A percentile compares a stretch with the other conserved stretches of the same genome.
phyloP scores from a whole-genome alignment of 2,797 vertebrate genomes.

The Loris lydekkerianus region DNA sequence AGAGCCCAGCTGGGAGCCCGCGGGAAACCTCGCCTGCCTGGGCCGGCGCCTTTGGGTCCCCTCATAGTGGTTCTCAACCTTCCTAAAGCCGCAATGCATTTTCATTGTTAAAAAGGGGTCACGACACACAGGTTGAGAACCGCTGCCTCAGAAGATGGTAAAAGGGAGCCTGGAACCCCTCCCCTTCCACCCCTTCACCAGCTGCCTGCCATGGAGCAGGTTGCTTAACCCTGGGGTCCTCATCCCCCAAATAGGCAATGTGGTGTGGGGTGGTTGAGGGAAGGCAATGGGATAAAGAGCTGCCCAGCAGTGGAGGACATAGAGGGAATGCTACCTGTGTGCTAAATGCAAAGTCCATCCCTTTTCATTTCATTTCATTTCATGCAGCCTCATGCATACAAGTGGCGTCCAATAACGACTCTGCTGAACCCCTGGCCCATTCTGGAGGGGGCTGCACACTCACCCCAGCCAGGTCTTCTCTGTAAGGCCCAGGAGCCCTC shows the following conservation, averaged over 20 bases:
- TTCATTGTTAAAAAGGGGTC: too few species aligned
- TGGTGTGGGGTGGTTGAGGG: background rate
- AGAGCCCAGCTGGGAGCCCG: background rate
- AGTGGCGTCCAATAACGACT: background rate
- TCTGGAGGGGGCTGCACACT: background rate
- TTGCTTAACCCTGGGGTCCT: background rate
- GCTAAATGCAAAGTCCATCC: background rate
- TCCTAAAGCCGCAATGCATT: too few species aligned
- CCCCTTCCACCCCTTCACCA: background rate
- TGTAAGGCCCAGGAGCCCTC: background rate
- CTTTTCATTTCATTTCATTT: too few species aligned
- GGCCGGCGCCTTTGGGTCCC: background rate
- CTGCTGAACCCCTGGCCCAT: fast-evolving
- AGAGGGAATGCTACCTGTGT: background rate
- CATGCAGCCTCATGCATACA: background rate
- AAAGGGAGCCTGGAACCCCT: background rate
- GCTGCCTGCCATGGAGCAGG: background rate
- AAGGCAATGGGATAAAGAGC: background rate
- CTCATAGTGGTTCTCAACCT: background rate
- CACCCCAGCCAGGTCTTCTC: background rate
- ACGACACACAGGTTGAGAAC: too few species aligned
- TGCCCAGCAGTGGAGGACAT: background rate
- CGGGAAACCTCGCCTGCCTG: background rate
- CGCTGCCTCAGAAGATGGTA: background rate
- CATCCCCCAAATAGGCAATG: background rate